phyloP scores from a whole-genome alignment of 2,797 vertebrate species.

The Gymnoscopelus microlampas region DNA sequence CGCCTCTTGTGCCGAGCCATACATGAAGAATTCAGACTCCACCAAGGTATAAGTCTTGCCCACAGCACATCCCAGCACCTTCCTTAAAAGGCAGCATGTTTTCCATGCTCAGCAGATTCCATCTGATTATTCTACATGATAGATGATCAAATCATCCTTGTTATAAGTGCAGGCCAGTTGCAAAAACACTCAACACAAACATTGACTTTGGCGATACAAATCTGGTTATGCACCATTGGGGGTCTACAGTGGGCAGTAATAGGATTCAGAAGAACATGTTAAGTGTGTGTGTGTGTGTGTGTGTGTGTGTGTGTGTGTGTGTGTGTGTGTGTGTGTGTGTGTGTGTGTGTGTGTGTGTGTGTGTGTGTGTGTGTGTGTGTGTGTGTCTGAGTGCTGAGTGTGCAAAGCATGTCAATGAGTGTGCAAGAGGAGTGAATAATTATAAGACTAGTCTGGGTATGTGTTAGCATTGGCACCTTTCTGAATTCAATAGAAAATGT shows the following conservation, averaged over 20 bases:
- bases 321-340: background rate
- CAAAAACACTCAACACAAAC: constrained; percentile 43
- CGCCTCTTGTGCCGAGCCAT: constrained; percentile 94
- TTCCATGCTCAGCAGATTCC: constrained; percentile 53
- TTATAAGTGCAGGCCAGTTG: constrained; percentile 47
- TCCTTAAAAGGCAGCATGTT: constrained; percentile 7
- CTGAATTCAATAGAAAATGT: constrained; percentile 24
- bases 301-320: background rate
- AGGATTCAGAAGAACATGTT: constrained; percentile 37
- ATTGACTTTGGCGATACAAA: constrained; percentile 62
- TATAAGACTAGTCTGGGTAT: constrained; percentile 5
- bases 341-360: constrained; percentile 9
- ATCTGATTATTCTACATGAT: constrained; percentile 54
- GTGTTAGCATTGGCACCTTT: constrained; percentile 34
- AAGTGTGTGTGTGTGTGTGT: constrained; percentile 11
- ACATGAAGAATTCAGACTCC: constrained; percentile 98
- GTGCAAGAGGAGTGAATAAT: background rate
- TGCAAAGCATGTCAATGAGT: background rate
- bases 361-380: constrained; percentile 5
- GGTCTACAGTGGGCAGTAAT: constrained; percentile 39
- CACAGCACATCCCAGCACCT: background rate
- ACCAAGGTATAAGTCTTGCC: constrained; percentile 84
- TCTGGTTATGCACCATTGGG: constrained; percentile 31
- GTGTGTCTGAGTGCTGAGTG: constrained; percentile 9
- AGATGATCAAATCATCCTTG: constrained; percentile 37